These are phyloP conservation scores for Bovichtus diacanthus DNA, from an alignment of 2,797 vertebrate genomes.

Conservation along the genomic window DNA sequence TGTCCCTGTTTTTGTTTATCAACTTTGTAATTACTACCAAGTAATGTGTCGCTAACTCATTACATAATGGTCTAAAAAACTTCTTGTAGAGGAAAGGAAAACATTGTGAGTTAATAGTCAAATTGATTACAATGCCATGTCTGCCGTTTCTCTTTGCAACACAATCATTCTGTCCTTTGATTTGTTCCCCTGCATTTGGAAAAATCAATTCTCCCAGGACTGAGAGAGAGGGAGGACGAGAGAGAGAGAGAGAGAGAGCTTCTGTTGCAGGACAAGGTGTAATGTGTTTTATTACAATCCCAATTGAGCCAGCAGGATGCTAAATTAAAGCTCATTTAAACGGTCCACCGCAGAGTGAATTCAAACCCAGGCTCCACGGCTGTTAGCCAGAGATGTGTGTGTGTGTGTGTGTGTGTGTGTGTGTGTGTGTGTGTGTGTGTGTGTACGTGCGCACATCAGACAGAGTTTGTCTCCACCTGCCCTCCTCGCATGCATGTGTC, in stretches of 20 bases:
- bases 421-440: conserved; percentile 17
- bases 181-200: conserved; percentile 77
- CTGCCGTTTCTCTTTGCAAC: conserved; percentile 70
- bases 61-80: conserved; percentile 64
- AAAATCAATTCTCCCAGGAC: conserved; percentile 81
- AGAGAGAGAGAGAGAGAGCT: conserved; percentile 45
- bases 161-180: conserved; percentile 79
- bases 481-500: conserved; percentile 23
- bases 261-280: conserved; percentile 75
- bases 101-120: conserved; percentile 76
- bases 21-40: conserved; percentile 66
- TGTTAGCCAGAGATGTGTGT: conserved; percentile 53
- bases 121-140: conserved; percentile 76
- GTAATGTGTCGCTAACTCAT: conserved; percentile 60
- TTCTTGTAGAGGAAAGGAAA: conserved; percentile 61
- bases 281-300: conserved; percentile 80
- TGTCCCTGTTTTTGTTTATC: conserved; percentile 68
- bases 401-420: conserved; percentile 28
- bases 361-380: conserved; percentile 57
- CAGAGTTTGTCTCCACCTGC: conserved; percentile 43
- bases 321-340: conserved; percentile 83
- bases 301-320: conserved; percentile 76
- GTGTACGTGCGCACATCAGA: conserved; percentile 11
- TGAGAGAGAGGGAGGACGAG: conserved; percentile 38
- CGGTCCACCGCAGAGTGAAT: conserved; percentile 59